A percentile compares a stretch with the other conserved stretches of the same genome.
These are phyloP conservation scores for Hemistola chrysoprasaria DNA, from an alignment of 2,888 invertebrate genomes.

Conservation along the genomic window DNA sequence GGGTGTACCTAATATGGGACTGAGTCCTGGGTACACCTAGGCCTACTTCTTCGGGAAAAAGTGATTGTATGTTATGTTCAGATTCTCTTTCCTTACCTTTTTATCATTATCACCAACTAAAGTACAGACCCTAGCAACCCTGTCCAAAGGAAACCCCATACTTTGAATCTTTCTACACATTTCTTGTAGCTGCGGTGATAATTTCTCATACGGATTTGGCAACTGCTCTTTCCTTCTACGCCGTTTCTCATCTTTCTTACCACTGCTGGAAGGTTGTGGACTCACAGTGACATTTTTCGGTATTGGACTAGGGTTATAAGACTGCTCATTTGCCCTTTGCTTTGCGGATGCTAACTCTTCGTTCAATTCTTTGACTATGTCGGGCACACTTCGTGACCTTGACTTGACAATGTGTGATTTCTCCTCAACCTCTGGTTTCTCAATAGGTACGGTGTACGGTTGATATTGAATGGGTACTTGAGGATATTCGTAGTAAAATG, in stretches of 20 bases:
- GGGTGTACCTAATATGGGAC: too few relatives aligned
- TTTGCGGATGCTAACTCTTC: slow-evolving; percentile 82
- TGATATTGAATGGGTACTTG: slow-evolving; percentile 53
- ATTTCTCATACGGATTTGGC: slow-evolving; percentile 64
- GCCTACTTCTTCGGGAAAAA: too few relatives aligned
- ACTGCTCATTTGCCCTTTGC: slow-evolving; percentile 72
- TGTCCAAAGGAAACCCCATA: slow-evolving; percentile 94
- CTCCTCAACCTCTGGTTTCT: slow-evolving; percentile 29
- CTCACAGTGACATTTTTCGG: slow-evolving; percentile 40
- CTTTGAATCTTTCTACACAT: slow-evolving; percentile 88
- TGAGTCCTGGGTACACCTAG: too few relatives aligned
- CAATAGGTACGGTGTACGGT: slow-evolving; percentile 29
- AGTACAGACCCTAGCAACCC: slow-evolving; percentile 91
- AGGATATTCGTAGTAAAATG: slow-evolving; percentile 65
- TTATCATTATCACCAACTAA: slow-evolving; percentile 91
- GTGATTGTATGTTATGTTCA: too few relatives aligned
- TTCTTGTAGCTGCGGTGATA: slow-evolving; percentile 81
- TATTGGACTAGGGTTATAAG: slow-evolving; percentile 79
- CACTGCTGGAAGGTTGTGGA: slow-evolving; percentile 39
- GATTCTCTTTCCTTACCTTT: slow-evolving; percentile 85
- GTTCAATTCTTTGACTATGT: slow-evolving; percentile 88
- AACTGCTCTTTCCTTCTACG: slow-evolving; percentile 57
- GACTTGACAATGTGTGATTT: slow-evolving; percentile 56
- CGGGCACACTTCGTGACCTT: slow-evolving; percentile 86
- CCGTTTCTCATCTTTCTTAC: slow-evolving; percentile 46